A percentile compares a stretch with the other conserved stretches of the same genome.
phyloP scores from a whole-genome alignment of 2,888 invertebrate species.

The Agriotes lineatus region DNA sequence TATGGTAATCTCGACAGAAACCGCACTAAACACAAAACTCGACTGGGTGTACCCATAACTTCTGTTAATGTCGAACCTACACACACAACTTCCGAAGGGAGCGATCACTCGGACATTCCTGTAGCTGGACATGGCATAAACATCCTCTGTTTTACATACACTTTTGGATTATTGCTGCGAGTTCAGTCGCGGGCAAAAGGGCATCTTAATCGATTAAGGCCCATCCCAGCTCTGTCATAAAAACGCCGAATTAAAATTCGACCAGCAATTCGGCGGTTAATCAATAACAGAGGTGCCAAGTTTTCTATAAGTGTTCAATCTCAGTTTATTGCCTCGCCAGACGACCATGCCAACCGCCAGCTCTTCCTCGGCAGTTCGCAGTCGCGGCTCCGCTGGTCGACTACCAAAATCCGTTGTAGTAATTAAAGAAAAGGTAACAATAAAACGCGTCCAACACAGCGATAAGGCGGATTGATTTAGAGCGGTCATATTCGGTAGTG shows the following conservation, averaged over 20 bases:
- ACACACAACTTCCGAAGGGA: slow-evolving; percentile 24
- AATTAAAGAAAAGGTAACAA: slow-evolving; percentile 65
- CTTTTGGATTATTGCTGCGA: slow-evolving; percentile 11
- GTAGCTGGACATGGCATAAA: slow-evolving; percentile 12
- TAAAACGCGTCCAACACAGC: slow-evolving; percentile 61
- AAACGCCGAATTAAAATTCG: slow-evolving; percentile 47
- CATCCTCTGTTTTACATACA: slow-evolving; percentile 20
- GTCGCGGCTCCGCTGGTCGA: slow-evolving; percentile 45
- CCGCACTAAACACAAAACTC: slow-evolving; percentile 7
- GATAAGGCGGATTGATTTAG: slow-evolving; percentile 63
- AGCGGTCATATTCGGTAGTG: slow-evolving; percentile 60
- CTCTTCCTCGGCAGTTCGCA: slow-evolving; percentile 35
- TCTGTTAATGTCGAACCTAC: slow-evolving; percentile 23
- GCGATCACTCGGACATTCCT: background rate
- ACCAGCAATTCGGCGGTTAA: slow-evolving; percentile 55
- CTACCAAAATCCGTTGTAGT: slow-evolving; percentile 58
- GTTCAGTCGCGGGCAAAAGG: background rate
- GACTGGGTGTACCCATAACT: slow-evolving; percentile 14
- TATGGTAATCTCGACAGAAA: slow-evolving; percentile 4
- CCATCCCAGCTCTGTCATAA: slow-evolving; percentile 24
- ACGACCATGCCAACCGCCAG: slow-evolving; percentile 53
- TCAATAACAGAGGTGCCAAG: slow-evolving; percentile 61
- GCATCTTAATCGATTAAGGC: slow-evolving; percentile 34
- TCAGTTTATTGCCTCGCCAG: slow-evolving; percentile 57
- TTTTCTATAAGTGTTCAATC: slow-evolving; percentile 61